Conservation (phyloP, 2,113 vertebrate species). For the Bambusicola thoracicus region DNA sequence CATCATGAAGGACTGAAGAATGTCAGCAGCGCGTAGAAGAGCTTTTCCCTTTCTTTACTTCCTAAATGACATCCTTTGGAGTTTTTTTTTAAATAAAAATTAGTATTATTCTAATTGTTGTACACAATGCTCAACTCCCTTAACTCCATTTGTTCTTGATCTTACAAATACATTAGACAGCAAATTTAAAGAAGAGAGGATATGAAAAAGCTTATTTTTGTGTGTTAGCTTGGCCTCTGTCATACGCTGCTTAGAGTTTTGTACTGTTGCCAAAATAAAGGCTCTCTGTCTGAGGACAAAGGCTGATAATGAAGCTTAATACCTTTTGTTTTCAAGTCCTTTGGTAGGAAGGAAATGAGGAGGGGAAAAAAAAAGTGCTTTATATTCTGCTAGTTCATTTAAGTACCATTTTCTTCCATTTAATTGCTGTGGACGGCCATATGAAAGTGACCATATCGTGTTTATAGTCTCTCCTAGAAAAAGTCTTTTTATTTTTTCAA, state of each 20-base stretch:
- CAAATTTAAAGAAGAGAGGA: not conserved
- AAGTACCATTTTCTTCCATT: not conserved
- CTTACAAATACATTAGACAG: not conserved
- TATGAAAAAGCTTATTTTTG: not conserved
- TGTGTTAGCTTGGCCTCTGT: not conserved
- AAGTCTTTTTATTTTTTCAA: not conserved
- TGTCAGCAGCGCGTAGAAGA: not conserved
- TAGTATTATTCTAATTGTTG: not conserved
- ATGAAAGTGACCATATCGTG: not conserved
- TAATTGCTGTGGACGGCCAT: not conserved
- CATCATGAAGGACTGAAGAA: not conserved
- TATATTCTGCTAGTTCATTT: not conserved
- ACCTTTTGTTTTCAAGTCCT: not conserved
- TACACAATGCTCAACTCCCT: not conserved
- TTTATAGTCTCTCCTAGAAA: slow-evolving; percentile 16
- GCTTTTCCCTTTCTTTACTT: not conserved
- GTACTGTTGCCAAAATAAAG: not conserved
- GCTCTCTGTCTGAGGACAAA: not conserved
- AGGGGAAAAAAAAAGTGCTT: not conserved
- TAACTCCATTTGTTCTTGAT: not conserved
- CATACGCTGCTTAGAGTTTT: fast-evolving
- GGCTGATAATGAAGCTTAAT: not conserved
- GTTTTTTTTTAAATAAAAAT: not conserved
- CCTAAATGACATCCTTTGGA: not conserved
- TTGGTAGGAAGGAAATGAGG: not conserved